Conservation (phyloP, 2,888 invertebrate species). For the Chydorus sphaericus region DNA sequence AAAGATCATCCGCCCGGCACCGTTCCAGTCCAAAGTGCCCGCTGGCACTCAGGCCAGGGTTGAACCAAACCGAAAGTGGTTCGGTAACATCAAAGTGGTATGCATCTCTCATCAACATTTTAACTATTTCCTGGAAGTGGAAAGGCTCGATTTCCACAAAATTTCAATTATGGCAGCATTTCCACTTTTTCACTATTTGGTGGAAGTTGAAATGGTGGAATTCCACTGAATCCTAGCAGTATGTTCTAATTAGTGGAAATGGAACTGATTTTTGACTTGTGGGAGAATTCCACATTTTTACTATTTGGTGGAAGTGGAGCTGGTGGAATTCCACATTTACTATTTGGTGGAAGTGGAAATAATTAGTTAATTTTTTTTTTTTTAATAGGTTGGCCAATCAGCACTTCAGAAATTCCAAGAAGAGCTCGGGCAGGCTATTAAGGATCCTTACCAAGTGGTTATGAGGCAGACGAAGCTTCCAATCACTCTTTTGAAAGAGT, state of each 20-base stretch:
- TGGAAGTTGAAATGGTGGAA: too few relatives aligned
- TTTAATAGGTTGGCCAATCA: conserved; percentile 9
- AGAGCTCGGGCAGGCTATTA: conserved; percentile 83
- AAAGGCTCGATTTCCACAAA: neutral
- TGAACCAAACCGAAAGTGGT: conserved; percentile 97
- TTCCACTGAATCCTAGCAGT: too few relatives aligned
- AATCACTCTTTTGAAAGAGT: conserved; percentile 83
- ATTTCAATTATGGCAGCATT: neutral
- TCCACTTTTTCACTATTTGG: too few relatives aligned
- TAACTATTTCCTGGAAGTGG: too few relatives aligned
- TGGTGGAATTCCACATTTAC: neutral
- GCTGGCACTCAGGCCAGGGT: conserved; percentile 86
- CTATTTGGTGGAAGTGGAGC: too few relatives aligned
- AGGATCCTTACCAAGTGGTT: conserved; percentile 92
- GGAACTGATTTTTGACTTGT: too few relatives aligned
- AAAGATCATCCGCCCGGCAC: conserved; percentile 85
- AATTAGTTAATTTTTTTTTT: conserved; percentile 63
- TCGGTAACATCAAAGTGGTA: conserved; percentile 85
- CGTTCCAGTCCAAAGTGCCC: conserved; percentile 78
- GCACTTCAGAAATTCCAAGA: conserved; percentile 42
- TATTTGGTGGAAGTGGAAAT: conserved; percentile 27
- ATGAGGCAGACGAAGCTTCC: conserved; percentile 94
- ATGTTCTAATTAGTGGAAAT: too few relatives aligned
- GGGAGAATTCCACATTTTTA: too few relatives aligned
- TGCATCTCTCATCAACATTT: too few relatives aligned